These are phyloP conservation scores for Eriocheir sinensis DNA, from an alignment of 1,140 invertebrate species.

Conservation along the genomic window DNA sequence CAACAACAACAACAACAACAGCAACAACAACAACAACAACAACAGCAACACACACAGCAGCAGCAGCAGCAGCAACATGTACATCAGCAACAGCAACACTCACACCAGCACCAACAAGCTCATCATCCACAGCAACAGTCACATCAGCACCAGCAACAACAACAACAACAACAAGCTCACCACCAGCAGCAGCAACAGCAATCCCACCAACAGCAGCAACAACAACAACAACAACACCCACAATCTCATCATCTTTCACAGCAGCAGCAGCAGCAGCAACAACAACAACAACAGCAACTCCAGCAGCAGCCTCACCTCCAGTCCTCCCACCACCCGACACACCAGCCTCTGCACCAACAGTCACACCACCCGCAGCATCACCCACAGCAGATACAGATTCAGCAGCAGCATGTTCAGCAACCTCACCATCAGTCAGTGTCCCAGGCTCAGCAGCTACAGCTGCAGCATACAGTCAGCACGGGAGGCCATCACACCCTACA, in stretches of 20 bases:
- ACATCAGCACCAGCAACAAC: conserved; percentile 30
- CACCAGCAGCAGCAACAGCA: conserved; percentile 51
- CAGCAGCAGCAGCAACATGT: conserved; percentile 30
- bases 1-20: conserved; percentile 48
- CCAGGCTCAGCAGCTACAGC: conserved; percentile 54
- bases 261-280: conserved; percentile 46
- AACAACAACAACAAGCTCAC: conserved; percentile 41
- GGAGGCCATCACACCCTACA: conserved; percentile 52
- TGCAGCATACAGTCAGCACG: conserved; percentile 64
- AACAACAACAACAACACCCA: conserved; percentile 44
- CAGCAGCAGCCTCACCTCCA: conserved; percentile 59
- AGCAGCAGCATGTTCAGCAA: conserved; percentile 55
- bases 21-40: conserved; percentile 54
- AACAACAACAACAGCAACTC: conserved; percentile 7
- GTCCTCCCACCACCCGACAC: conserved; percentile 23
- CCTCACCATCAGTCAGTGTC: conserved; percentile 46
- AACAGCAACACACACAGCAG: conserved; percentile 30
- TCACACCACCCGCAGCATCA: conserved; percentile 55
- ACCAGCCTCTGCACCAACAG: conserved; percentile 55
- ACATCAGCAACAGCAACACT: conserved; percentile 45
- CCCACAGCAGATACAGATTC: conserved; percentile 57
- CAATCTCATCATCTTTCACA: conserved; percentile 49
- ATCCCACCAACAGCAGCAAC: conserved; percentile 49
- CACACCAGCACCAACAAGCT: conserved; percentile 37
- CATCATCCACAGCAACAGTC: conserved; percentile 26